Conservation (phyloP, 2,113 vertebrate species). For the Myotis lucifugus region DNA sequence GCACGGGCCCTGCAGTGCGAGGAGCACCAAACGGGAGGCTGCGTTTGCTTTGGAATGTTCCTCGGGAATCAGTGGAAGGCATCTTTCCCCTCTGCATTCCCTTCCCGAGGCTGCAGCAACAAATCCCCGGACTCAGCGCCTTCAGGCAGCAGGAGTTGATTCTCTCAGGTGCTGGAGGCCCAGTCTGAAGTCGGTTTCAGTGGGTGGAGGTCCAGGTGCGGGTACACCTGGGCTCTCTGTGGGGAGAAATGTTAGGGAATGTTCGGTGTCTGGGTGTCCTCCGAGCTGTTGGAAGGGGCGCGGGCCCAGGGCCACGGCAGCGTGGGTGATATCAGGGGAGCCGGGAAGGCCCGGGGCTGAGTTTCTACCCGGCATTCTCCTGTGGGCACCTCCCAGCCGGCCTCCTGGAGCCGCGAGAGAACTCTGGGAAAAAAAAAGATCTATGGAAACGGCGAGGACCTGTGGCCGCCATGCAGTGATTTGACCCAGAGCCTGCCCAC, state of each 20-base stretch:
- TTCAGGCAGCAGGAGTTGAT: not conserved
- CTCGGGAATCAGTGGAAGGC: not conserved
- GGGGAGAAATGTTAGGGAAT: not conserved
- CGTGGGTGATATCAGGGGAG: fast-evolving
- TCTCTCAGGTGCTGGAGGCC: not conserved
- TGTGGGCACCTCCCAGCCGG: fast-evolving
- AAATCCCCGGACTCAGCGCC: not conserved
- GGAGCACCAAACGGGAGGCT: not conserved
- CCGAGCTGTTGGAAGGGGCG: not conserved
- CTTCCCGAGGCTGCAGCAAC: not conserved
- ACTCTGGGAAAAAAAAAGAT: too few relatives aligned
- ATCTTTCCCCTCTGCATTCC: not conserved
- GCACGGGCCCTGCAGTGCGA: not conserved
- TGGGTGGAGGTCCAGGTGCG: not conserved
- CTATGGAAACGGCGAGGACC: not conserved
- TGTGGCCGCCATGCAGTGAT: not conserved
- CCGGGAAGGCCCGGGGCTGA: fast-evolving
- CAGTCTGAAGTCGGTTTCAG: not conserved
- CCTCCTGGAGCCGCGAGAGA: not conserved
- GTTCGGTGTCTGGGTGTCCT: fast-evolving
- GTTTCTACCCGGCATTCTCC: not conserved
- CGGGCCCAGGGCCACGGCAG: not conserved
- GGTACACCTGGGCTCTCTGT: too few relatives aligned
- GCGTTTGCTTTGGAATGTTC: not conserved
- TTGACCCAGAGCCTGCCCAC: fast-evolving